Base-by-base conservation (phyloP, 1,140 invertebrate genomes). In the Hylaeus volcanicus region DNA sequence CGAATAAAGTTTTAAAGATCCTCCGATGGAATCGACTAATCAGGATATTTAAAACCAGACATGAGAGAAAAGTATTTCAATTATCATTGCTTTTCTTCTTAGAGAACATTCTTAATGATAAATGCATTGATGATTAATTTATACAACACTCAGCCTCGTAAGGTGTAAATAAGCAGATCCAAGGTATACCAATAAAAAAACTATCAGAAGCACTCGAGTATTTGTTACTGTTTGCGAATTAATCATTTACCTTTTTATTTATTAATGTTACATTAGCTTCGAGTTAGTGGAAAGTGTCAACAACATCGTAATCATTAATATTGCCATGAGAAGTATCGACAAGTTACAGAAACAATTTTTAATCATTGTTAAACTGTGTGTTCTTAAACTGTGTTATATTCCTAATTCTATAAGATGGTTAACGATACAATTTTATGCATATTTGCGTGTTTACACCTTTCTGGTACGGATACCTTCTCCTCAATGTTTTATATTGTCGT, bases 81-180 rank as follows among this genome's bases (percentile, higher is more conserved):
- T 74, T 64, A 81, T 39, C 68, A 85, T 73, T 82, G 74, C 61
- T 55, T 64, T 45, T 79, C 51, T 73, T 78, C 26, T 43, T 37
- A 77, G 60, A 71, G 14, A 37, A 82, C 60, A 85, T 82, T 75
- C 58, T 82, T 79, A 79, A 79, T 79, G 66, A 70, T 60, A 63
- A 76, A 61, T n/a, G 43, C 55, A 78, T 15, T 64, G 72, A 26
- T 60, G n/a, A 43, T 61, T 15, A 9, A 14, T 63, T 48, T 6
- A 12, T 51, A 2, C 11, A 51, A 63, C 12, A 61, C 8, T 53
- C 11, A 15, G 15, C 55, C 9, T 9, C n/a, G 5, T 15, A 41
- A 70, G 26, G 9, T 70, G 14, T 55, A 71, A 71, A 58, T 68
- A 71, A 68, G 48, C 48, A 68, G 64, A 68, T 43, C 11, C 3